These are phyloP conservation scores for Otis tarda DNA, from an alignment of 2,113 vertebrate species.

Conservation along the genomic window DNA sequence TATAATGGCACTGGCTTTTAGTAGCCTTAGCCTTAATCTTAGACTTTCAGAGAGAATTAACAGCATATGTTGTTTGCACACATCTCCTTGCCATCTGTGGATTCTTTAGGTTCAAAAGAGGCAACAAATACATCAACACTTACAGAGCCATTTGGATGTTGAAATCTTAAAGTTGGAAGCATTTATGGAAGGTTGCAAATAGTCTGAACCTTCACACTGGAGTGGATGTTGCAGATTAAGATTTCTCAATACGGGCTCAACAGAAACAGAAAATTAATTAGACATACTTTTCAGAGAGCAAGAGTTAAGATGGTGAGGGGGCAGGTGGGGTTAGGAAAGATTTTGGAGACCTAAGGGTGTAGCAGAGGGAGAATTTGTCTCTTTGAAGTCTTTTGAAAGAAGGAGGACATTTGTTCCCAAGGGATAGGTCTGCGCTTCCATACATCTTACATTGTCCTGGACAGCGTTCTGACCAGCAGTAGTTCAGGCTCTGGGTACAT, in stretches of 20 bases:
- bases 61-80: background rate
- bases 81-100: background rate
- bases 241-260: background rate
- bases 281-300: background rate
- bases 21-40: background rate
- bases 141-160: background rate
- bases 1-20: background rate
- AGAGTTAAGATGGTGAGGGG: background rate
- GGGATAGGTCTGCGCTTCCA: background rate
- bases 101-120: slow-evolving; percentile 13
- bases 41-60: background rate
- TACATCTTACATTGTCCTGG: background rate
- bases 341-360: background rate
- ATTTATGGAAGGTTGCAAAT: background rate
- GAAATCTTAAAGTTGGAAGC: background rate
- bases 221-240: background rate
- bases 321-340: background rate
- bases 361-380: background rate
- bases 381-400: background rate
- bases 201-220: background rate
- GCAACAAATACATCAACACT: background rate
- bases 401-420: background rate
- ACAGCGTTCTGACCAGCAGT: background rate
- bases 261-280: background rate
- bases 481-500: background rate